Conservation (phyloP, 2,113 vertebrate species). For the Neomonachus schauinslandi region DNA sequence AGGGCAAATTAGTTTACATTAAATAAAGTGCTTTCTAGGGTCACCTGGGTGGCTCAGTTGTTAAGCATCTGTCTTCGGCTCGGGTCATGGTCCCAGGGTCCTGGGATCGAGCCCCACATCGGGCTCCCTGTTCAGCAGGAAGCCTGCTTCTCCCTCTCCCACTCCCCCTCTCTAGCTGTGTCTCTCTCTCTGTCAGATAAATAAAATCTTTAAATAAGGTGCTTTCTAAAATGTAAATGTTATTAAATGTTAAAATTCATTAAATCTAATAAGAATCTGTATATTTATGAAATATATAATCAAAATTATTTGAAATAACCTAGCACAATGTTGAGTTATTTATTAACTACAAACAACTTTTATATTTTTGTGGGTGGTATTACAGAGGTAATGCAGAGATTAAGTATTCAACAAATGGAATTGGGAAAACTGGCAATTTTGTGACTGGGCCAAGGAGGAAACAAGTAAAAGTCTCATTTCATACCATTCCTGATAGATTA, state of each 20-base stretch:
- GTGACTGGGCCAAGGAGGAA: neutral
- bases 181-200: too few species aligned
- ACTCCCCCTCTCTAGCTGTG: too few species aligned
- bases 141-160: too few species aligned
- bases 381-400: neutral
- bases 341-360: neutral
- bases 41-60: too few species aligned
- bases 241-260: conserved; percentile 19
- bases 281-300: neutral
- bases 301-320: conserved; percentile 33
- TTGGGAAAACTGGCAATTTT: neutral
- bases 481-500: neutral
- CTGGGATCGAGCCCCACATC: too few species aligned
- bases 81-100: too few species aligned
- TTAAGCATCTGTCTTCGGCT: too few species aligned
- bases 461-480: conserved; percentile 21
- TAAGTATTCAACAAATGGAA: conserved; percentile 15
- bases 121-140: too few species aligned
- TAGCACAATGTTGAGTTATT: neutral
- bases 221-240: conserved; percentile 49
- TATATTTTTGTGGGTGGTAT: neutral
- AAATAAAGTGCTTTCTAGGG: conserved; percentile 11
- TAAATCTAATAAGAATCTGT: neutral
- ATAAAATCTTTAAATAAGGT: neutral
- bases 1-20: conserved; percentile 28